Conservation (phyloP, 2,113 vertebrate genomes). For the rabbit (Oryctolagus cuniculus) region DNA sequence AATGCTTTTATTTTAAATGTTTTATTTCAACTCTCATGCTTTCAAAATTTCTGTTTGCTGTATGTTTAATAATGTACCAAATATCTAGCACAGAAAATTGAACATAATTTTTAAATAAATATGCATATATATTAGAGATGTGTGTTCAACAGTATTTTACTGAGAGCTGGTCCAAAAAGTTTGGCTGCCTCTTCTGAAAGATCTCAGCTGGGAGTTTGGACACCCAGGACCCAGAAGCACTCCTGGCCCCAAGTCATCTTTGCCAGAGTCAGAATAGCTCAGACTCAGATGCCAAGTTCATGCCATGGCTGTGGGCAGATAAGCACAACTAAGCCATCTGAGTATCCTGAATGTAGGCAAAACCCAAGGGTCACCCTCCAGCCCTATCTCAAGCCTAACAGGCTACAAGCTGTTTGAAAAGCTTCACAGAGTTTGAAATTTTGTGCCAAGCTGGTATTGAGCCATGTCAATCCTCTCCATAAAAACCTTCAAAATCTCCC, state of each 20-base stretch:
- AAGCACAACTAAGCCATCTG: slow-evolving; percentile 63
- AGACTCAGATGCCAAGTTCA: slow-evolving; percentile 64
- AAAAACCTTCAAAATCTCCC: slow-evolving; percentile 49
- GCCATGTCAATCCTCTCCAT: slow-evolving; percentile 49
- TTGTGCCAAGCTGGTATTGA: slow-evolving; percentile 8
- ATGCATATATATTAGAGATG: background rate
- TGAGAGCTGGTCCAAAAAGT: background rate
- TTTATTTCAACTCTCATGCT: background rate
- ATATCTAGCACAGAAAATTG: background rate
- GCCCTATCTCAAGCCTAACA: slow-evolving; percentile 62
- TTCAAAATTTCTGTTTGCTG: background rate
- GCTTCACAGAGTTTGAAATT: slow-evolving; percentile 49
- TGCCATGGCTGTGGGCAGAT: slow-evolving; percentile 63
- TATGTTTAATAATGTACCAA: slow-evolving; percentile 8
- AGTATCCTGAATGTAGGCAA: slow-evolving; percentile 14
- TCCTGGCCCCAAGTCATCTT: slow-evolving; percentile 30
- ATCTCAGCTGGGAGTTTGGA: background rate
- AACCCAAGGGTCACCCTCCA: slow-evolving; percentile 27
- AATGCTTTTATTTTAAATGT: slow-evolving; percentile 49
- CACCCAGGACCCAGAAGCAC: background rate
- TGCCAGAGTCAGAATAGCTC: slow-evolving; percentile 47
- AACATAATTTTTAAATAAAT: slow-evolving; percentile 27
- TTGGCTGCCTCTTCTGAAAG: background rate
- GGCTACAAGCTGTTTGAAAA: background rate
- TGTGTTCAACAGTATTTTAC: background rate